A percentile compares a stretch with the other conserved stretches of the same genome.
These are phyloP conservation scores for Cantharis rustica DNA, from an alignment of 2,888 invertebrate species.

Conservation along the genomic window DNA sequence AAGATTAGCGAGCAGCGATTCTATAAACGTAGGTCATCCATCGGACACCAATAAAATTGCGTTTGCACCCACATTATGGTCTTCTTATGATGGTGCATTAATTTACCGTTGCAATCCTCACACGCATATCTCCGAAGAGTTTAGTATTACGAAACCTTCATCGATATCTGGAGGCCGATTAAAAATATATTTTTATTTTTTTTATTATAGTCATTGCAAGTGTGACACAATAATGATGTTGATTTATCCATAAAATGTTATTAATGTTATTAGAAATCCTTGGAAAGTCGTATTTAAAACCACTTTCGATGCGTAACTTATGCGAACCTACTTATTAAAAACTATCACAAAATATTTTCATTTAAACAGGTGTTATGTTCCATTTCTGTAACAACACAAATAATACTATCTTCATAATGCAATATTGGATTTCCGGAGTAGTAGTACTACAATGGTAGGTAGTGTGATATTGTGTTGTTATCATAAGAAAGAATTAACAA, in stretches of 20 bases:
- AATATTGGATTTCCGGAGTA: conserved; percentile 20
- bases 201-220: not conserved
- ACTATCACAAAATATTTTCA: not conserved
- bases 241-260: not conserved
- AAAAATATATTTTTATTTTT: not conserved
- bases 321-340: conserved; percentile 11
- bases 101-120: not conserved
- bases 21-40: not conserved
- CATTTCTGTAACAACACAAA: not conserved
- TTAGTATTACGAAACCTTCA: not conserved
- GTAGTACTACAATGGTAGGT: conserved; percentile 6
- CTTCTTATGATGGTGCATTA: not conserved
- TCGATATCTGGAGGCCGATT: not conserved
- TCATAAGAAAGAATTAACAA: conserved; percentile 10
- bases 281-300: conserved; percentile 1
- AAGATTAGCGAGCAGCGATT: not conserved
- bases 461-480: not conserved
- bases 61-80: not conserved
- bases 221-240: not conserved
- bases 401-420: not conserved
- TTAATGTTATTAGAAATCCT: not conserved
- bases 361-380: not conserved
- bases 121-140: not conserved
- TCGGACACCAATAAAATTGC: not conserved
- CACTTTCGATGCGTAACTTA: conserved; percentile 20